phyloP scores from a whole-genome alignment of 2,797 vertebrate species.

The Microtus agrestis region DNA sequence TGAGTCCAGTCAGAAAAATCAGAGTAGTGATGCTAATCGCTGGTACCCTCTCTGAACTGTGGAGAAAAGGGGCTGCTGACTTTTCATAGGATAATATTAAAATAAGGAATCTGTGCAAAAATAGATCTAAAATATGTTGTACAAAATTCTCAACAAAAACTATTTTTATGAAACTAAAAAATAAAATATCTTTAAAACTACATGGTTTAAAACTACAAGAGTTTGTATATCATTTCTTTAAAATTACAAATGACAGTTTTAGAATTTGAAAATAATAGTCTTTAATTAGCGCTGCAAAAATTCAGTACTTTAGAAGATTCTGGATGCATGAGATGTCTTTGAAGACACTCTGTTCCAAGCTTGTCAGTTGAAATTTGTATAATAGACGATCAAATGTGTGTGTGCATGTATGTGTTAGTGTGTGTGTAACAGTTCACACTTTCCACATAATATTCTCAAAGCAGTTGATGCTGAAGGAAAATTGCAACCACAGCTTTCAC shows the following conservation, averaged over 20 bases:
- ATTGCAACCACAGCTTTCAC: constrained; percentile 19
- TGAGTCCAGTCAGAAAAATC: background rate
- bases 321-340: background rate
- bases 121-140: background rate
- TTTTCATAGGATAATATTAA: background rate
- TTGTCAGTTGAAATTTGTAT: background rate
- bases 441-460: constrained; percentile 25
- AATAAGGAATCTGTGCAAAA: background rate
- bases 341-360: constrained; percentile 9
- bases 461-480: constrained; percentile 45
- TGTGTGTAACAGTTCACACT: background rate
- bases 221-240: constrained; percentile 8
- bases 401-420: background rate
- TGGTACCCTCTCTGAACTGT: background rate
- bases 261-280: constrained; percentile 39
- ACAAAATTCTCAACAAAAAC: background rate
- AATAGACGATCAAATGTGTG: background rate
- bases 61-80: background rate
- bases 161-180: background rate
- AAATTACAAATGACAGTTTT: constrained; percentile 31
- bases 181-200: background rate
- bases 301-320: constrained; percentile 33
- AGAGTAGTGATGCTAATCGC: background rate
- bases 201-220: background rate
- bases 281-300: constrained; percentile 32